Base-by-base conservation (phyloP, 1,140 invertebrate species). In the Magallana angulata region DNA sequence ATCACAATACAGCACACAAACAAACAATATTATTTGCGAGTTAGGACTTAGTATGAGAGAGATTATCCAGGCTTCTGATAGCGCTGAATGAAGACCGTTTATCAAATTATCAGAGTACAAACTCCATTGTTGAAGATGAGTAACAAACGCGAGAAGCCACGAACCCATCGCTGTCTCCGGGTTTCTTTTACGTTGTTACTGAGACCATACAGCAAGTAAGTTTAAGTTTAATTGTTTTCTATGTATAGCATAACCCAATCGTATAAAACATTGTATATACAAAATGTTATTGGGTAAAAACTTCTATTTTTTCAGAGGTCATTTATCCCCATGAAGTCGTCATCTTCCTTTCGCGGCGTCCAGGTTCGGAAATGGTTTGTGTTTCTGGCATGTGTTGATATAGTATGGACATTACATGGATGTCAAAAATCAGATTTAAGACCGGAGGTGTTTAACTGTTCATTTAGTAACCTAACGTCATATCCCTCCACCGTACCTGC, bases 11-110 rank as follows among this genome's bases (percentile, higher is more conserved):
- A 48, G 36, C 36, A 48, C 36, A 48, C 36, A 48, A 48, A 1
- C 36, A 48, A 48, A 48, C 36, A 48, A 48, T 60, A 60, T 60
- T 60, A 60, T 60, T 60, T 60, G 9, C 2, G 59, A 60, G 59
- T 60, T 60, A 16, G 59, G 59, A 12, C 59, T 60, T 60, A 60
- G 9, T 16, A 11, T 60, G 36, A 48, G 36, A 48, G 68, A 36
- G 68, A 76, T 76, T 30, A 76, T 76, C 68, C 12, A 30, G 68
- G 24, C 68, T 76, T 76, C 24, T 11, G 68, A 76, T 76, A 76
- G 24, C 68, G 36, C 11, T 30, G 36, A 30, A 9, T 76, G 24
- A 76, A 1, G 24, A 30, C 8, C 24, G 24, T 76, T 18, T 76
- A 76, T 36, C 36, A 30, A 30, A 30, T 76, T 76, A 76, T 76